These are phyloP conservation scores for Chrosomus eos DNA, from an alignment of 2,797 vertebrate species.

Conservation along the genomic window DNA sequence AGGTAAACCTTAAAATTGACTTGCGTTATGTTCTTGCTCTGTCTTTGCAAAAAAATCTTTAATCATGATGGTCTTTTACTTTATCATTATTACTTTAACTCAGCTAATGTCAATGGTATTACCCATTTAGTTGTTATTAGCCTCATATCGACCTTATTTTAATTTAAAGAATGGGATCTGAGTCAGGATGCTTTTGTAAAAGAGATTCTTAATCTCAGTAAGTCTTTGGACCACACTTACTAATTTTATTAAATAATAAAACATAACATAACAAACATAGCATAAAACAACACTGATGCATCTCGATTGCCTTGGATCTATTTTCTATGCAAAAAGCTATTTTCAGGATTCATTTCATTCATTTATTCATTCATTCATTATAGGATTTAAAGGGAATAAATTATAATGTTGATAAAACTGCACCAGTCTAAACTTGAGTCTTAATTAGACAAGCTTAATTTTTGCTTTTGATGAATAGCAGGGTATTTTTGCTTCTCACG, in stretches of 20 bases:
- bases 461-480: neutral
- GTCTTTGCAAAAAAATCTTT: neutral
- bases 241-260: neutral
- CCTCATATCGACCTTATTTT: neutral
- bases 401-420: neutral
- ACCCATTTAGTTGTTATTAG: neutral
- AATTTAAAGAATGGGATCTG: neutral
- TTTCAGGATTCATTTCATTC: neutral
- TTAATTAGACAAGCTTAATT: neutral
- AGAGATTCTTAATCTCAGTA: neutral
- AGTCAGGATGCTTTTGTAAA: neutral
- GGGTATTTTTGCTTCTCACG: neutral
- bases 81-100: neutral
- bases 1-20: neutral
- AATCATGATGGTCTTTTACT: neutral
- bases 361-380: neutral
- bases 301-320: neutral
- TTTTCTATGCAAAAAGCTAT: neutral
- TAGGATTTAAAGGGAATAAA: neutral
- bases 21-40: neutral
- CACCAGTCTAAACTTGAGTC: neutral
- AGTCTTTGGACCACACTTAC: neutral
- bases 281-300: neutral
- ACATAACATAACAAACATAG: neutral
- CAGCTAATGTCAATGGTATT: neutral